These are phyloP conservation scores for Aphidius ervi DNA, from an alignment of 1,140 invertebrate species.

Conservation along the genomic window DNA sequence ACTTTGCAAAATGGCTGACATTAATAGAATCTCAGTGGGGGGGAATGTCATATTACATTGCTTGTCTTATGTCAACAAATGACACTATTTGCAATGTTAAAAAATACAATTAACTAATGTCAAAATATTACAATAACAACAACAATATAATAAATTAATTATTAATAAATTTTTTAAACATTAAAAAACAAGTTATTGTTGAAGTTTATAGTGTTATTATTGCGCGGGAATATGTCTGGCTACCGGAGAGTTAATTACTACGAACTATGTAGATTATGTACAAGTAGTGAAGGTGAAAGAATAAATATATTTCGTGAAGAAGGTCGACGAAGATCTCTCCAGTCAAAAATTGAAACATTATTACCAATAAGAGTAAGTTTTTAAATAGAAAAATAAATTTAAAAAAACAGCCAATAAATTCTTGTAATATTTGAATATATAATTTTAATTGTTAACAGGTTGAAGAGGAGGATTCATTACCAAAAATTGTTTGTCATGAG, in stretches of 20 bases:
- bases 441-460: slow-evolving; percentile 50
- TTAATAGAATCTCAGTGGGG: too few species aligned
- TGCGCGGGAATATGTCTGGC: slow-evolving; percentile 56
- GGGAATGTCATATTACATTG: background rate
- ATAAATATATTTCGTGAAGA: slow-evolving; percentile 65
- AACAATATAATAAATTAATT: too few species aligned
- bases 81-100: background rate
- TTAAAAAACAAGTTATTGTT: slow-evolving; percentile 3
- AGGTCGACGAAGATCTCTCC: slow-evolving; percentile 60
- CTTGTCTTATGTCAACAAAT: slow-evolving; percentile 32
- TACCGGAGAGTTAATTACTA: slow-evolving; percentile 67
- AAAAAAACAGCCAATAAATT: background rate
- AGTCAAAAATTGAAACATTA: slow-evolving; percentile 62
- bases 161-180: background rate
- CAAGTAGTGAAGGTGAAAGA: slow-evolving; percentile 61
- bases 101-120: too few species aligned
- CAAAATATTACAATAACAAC: too few species aligned
- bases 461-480: slow-evolving; percentile 64
- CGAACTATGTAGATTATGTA: slow-evolving; percentile 67
- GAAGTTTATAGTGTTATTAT: slow-evolving; percentile 16
- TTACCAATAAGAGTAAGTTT: slow-evolving; percentile 57
- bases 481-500: slow-evolving; percentile 66
- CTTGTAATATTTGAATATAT: background rate
- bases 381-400: background rate
- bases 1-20: too few species aligned